Percentiles rank a stretch among this genome's conserved stretches.
phyloP scores from a whole-genome alignment of 2,797 vertebrate species.

The Helostoma temminkii region DNA sequence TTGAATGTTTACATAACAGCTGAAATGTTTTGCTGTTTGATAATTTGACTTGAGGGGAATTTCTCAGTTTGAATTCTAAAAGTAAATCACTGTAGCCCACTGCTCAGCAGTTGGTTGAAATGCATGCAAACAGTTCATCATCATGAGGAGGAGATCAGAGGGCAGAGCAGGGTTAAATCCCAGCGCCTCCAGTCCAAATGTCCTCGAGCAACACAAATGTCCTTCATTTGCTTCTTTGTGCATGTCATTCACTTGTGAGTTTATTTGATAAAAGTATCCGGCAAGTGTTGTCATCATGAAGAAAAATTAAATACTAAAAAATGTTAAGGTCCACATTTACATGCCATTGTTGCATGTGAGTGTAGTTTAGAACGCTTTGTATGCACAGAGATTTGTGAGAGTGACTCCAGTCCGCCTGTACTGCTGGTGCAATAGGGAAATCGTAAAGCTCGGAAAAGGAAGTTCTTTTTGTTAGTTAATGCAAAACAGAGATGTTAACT shows the following conservation, averaged over 20 bases:
- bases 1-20: slow-evolving; percentile 1
- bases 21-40: neutral
- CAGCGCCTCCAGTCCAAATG: too few species aligned
- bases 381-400: slow-evolving; percentile 15
- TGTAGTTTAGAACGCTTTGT: slow-evolving; percentile 20
- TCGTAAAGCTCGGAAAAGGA: slow-evolving; percentile 8
- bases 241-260: too few species aligned
- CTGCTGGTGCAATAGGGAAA: slow-evolving; percentile 25
- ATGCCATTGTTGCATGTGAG: too few species aligned
- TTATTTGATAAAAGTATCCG: too few species aligned
- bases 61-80: neutral
- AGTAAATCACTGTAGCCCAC: neutral
- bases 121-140: neutral
- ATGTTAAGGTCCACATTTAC: too few species aligned
- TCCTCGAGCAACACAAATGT: too few species aligned
- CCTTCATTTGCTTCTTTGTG: too few species aligned
- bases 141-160: too few species aligned
- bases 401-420: too few species aligned
- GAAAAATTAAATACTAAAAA: neutral
- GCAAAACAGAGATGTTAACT: neutral
- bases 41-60: neutral
- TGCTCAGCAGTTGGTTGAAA: too few species aligned
- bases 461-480: slow-evolving; percentile 1
- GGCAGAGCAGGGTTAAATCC: too few species aligned
- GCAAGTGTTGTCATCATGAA: neutral